Evolutionary conservation across 53 echinoderm and acorn worm genomes (phyloP).

Genomic region (Astropecten irregularis): DNA sequence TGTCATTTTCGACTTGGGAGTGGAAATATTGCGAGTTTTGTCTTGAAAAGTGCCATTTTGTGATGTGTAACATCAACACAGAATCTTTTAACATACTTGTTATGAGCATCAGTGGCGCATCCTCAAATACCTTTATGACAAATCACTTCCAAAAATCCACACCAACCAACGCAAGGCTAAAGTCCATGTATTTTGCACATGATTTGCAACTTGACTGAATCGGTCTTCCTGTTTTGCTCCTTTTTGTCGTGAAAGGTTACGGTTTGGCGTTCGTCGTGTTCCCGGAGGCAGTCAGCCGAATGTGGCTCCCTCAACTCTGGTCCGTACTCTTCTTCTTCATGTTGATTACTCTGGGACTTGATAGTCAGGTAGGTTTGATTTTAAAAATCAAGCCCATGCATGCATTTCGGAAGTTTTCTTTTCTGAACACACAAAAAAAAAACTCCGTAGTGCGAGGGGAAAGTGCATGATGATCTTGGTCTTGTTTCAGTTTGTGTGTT

Average conservation of each 20-base stretch:
- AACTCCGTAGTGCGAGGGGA: background rate
- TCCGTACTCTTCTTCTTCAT: slow-evolving; percentile 94
- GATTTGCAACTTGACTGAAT: background rate
- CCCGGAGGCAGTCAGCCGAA: slow-evolving; percentile 82
- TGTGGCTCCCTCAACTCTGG: slow-evolving; percentile 88
- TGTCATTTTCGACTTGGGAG: no score
- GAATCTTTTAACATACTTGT: no score
- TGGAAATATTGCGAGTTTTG: no score
- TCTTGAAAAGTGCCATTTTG: no score
- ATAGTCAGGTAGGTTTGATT: slow-evolving; percentile 71
- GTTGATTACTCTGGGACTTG: slow-evolving; percentile 84
- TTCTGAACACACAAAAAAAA: background rate
- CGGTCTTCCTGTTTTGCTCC: no score
- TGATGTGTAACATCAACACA: no score
- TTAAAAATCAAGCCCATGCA: background rate
- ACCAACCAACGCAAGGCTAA: background rate
- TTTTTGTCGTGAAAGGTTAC: slow-evolving; percentile 61
- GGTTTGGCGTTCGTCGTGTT: slow-evolving; percentile 91
- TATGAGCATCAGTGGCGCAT: no score
- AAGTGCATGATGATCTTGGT: no score
- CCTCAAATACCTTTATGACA: background rate
- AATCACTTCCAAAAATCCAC: background rate
- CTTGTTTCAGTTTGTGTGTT: slow-evolving; percentile 43
- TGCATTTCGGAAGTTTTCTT: background rate
- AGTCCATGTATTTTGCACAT: background rate